Conservation (phyloP, 2,797 vertebrate genomes). For the Aerospiza tachiro region DNA sequence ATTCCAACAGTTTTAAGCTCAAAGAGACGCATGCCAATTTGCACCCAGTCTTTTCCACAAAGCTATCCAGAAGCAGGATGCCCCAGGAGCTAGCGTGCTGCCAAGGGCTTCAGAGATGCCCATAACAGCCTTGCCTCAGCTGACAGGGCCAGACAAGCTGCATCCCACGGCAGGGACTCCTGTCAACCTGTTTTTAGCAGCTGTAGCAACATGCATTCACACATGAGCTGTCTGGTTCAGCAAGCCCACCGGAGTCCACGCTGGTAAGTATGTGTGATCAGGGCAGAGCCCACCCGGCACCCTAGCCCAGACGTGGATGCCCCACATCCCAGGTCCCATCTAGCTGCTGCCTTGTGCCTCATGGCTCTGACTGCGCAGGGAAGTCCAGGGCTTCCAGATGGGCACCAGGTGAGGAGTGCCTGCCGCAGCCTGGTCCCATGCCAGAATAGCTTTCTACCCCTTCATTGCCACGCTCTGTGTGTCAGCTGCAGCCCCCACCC, state of each 20-base stretch:
- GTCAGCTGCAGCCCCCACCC: not conserved
- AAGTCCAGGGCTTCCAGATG: not conserved
- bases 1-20: not conserved
- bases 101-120: not conserved
- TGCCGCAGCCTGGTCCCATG: not conserved
- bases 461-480: not conserved
- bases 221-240: not conserved
- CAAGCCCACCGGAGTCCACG: not conserved
- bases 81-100: not conserved
- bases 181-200: not conserved
- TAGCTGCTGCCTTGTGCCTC: not conserved
- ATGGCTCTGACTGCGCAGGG: rapidly evolving
- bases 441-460: not conserved
- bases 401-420: not conserved
- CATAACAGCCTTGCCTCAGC: not conserved
- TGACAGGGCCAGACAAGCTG: not conserved
- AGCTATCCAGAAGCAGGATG: not conserved
- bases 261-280: not conserved
- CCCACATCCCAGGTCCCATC: not conserved
- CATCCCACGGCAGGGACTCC: not conserved
- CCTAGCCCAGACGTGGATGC: not conserved
- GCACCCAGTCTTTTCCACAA: not conserved
- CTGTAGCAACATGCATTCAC: not conserved
- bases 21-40: not conserved
- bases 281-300: not conserved